Evolutionary conservation across 2,888 invertebrate genomes (phyloP), one percentile per base, ranked within the genome.

Genomic region (Crioceris asparagi): DNA sequence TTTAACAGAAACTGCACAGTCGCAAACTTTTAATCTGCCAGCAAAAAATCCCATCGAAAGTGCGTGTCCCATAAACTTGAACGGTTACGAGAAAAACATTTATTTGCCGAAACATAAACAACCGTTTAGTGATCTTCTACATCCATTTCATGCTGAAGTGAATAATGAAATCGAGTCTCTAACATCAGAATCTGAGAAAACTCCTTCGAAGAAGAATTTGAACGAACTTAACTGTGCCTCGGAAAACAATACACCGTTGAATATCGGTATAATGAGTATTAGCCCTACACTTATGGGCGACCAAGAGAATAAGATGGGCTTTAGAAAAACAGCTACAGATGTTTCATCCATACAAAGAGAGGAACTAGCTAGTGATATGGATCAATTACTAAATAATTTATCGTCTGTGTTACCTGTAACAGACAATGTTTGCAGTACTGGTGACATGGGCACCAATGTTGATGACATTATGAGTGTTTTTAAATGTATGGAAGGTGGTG

Each of bases 391-490:
- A 35, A 75, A 74, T 48, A 75, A 72, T 50, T 60, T 74, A 38
- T 72, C 53, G 39, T 51, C 55, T 15, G 54, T 49, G 19, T 47
- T 58, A 41, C 53, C 56, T 16, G 48, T 56, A 29, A 49, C 57
- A 16, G 62, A 70, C 35, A 33, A 35, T 15, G 35, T 35, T 7
- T 35, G 45, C 40, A 56, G 57, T 30, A 66, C 64, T 42, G 67
- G 66, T 48, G 81, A 81, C 54, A 59, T 75, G 34, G 72, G 66
- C 35, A 46, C 48, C 44, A 69, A 70, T 55, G 71, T 71, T 3
- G 74, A 74, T 17, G 84, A 81, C 47, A 67, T 86, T 35, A 69
- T 85, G 48, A 81, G 82, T 59, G 84, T 79, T 3, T 77, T 86
- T 31, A 83, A 83, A 61, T 80, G 78, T 5, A 74, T 85, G 48